Conservation (phyloP, 2,113 vertebrate species). For the Oceanites oceanicus region DNA sequence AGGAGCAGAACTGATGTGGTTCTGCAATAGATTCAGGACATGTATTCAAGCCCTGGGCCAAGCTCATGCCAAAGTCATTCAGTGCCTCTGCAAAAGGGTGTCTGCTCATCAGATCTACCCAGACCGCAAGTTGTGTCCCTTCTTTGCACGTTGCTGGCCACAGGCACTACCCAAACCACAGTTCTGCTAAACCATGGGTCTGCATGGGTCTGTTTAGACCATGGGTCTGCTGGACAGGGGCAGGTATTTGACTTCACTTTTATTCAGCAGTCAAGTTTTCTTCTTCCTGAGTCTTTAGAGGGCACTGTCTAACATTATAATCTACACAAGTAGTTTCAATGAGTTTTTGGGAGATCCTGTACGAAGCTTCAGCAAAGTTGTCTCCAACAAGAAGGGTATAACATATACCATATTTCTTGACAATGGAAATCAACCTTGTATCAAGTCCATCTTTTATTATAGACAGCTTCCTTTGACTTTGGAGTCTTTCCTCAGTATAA, state of each 20-base stretch:
- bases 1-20: background rate
- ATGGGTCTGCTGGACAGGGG: background rate
- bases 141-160: background rate
- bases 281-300: background rate
- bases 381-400: background rate
- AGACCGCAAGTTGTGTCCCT: accelerated
- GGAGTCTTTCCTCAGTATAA: background rate
- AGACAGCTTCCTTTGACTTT: background rate
- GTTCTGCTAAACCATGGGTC: no score
- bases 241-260: background rate
- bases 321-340: background rate
- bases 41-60: background rate
- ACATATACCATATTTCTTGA: background rate
- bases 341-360: background rate
- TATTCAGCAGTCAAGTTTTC: background rate
- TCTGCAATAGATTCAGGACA: background rate
- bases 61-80: background rate
- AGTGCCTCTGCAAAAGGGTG: background rate
- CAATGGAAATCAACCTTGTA: background rate
- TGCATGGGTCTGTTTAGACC: background rate
- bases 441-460: background rate
- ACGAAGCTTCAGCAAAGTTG: background rate
- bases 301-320: background rate
- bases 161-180: accelerated
- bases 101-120: background rate